Evolutionary conservation across 2,888 invertebrate species (phyloP), one percentile per base, ranked within the genome.

Genomic region (Tortricodes alternella): DNA sequence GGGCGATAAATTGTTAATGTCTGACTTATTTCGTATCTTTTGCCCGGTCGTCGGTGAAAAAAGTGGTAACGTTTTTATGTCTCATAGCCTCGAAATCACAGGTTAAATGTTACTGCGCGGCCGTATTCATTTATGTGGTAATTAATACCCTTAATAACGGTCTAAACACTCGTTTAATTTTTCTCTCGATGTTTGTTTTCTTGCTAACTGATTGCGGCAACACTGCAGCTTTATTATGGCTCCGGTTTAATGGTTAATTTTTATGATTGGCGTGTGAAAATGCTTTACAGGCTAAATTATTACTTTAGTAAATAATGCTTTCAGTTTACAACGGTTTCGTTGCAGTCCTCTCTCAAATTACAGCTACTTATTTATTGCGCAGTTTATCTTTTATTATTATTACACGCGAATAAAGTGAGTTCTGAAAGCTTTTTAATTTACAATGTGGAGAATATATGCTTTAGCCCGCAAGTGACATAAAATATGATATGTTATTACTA

Each of bases 1-100:
- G 79, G 83, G 80, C 77, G 78, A 85, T 89, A 88, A 85, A 85
- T 89, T 81, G 78, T 84, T 81, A 78, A 78, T 82, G 83, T 78
- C 81, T 66, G 77, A 74, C 79, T 81, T 80, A 81, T 78, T 78
- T 75, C 75, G 76, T 77, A 70, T 77, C 74, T 73, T 72, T 62
- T 60, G 64, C 61, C 76, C 72, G 76, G 80, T 82, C 76, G 80
- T 79, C 72, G 74, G 77, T 73, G 29, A 74, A 76, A 80, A 84
- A 80, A 73, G 74, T 73, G 66, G 75, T 74, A 74, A 78, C 70
- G 70, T 75, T 72, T 81, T 80, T 80, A 85, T 82, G 80, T 80
- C 77, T 75, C 71, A 79, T 82, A 81, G 80, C 71, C 71, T 71
- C 73, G 71, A 68, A 74, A 67, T 76, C 70, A 76, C 76, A 73